Base-by-base conservation (phyloP, 2,888 invertebrate genomes). In the Caenorhabditis auriculariae region DNA sequence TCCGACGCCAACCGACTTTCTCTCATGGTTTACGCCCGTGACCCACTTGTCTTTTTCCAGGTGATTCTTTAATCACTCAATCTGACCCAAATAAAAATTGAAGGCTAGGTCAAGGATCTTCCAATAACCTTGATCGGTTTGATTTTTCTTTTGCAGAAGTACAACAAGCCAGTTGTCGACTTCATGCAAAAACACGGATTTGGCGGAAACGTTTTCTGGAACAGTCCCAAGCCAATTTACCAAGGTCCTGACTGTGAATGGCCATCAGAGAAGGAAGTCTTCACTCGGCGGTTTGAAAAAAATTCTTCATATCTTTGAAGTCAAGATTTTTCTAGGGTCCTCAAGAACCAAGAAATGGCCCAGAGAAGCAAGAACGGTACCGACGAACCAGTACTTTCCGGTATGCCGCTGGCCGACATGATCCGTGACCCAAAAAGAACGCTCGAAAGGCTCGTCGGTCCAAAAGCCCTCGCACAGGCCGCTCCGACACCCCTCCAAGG, bases 171-270 rank as follows among this genome's bases (percentile, higher is more conserved):
- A 51, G 77, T 82, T 28, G 69, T 65, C 32, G 72, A 74, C 32
- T 82, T 67, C 62, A 70, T 82, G 66, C 69, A 76, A 49, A 64
- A 70, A 41, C 59, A 74, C 21, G 79, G 82, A n/a, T 82, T 81
- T 60, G 82, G 81, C 29, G 82, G 81, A 44, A 69, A 67, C 38
- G 76, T 79, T n/a, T 82, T 82, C 68, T 81, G 82, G 81, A 82
- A 82, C 67, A 69, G 76, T 41, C 82, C 82, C 37, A 65, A 72
- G 44, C 78, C 81, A 47, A 80, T 82, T 66, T 82, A 82, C 67
- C 82, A 82, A 60, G 82, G 81, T 21, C 74, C 78, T 32, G 82
- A 82, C 60, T 82, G 82, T 62, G 75, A 78, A 26, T 82, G 81
- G 79, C 82, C 82, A 28, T 66, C 73, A 3, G 78, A 82, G 64